Evolutionary conservation across 1,140 invertebrate genomes (phyloP), one percentile per base, ranked within the genome.

Genomic region (Globodera ellingtonae): DNA sequence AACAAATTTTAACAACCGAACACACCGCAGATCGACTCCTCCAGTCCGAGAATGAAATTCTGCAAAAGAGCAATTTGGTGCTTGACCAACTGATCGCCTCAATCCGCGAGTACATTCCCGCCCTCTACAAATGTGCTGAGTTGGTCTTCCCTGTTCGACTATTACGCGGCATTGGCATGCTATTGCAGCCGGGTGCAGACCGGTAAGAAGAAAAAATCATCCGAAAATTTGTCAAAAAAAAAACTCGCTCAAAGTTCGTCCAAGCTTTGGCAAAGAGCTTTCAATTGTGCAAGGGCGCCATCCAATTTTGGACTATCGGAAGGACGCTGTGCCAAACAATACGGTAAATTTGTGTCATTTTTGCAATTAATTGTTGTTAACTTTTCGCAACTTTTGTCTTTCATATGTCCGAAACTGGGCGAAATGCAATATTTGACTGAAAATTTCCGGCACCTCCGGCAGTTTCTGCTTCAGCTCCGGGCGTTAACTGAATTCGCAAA

Each of bases 131-230:
- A n/a, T 84, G 74, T 47, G 76, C 81, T 10, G 83, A 84, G 69
- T 83, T 84, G 35, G 62, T 84, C n/a, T 9, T 84, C 83, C 4
- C 82, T 74, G 48, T 70, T 84, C 24, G 83, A 84, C 75, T 86
- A 62, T 50, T 84, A 85, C 56, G 59, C 75, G 52, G 52, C 84
- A 35, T 44, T 84, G 35, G 84, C 84, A 21, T 56, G n/a, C 59
- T 84, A 84, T 79, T 85, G 83, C 13, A 79, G 21, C 48, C 21
- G 50, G 47, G 62, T 59, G n/a, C 67, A 24, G 66, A 72, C 81
- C 15, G 84, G 85, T 79, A 65, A 83, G 35, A 18, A 73, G 48
- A 21, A 44, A 5, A 50, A 18, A 50, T 35, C 21, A 24, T 15
- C 75, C 15, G 10, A 18, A 7, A 78, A 24, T 13, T 79, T 13